These are phyloP conservation scores for Xylota segnis DNA, from an alignment of 2,888 invertebrate genomes.

Conservation along the genomic window DNA sequence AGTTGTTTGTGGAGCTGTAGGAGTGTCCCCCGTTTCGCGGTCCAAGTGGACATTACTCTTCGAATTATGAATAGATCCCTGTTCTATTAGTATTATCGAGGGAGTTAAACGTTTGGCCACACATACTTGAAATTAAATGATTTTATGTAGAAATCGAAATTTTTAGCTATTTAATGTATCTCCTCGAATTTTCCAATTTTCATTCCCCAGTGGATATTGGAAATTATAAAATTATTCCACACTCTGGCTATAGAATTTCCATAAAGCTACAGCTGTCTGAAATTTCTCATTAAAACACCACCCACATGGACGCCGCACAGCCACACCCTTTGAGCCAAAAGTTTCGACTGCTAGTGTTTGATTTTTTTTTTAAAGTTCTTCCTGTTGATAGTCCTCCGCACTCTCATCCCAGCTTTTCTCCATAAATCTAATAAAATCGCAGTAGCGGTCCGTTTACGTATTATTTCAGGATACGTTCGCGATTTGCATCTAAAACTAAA, in stretches of 20 bases:
- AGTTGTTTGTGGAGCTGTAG: too few relatives aligned
- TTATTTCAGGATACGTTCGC: conserved; percentile 29
- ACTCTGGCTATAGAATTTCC: background rate
- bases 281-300: background rate
- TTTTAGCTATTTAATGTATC: too few relatives aligned
- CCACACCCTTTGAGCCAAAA: conserved; percentile 5
- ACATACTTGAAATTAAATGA: too few relatives aligned
- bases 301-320: background rate
- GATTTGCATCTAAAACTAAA: conserved; percentile 67
- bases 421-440: conserved; percentile 64
- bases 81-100: too few relatives aligned
- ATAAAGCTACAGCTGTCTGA: background rate
- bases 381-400: conserved; percentile 18
- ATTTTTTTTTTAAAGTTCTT: conserved; percentile 22
- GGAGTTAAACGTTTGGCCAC: too few relatives aligned
- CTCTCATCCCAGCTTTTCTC: conserved; percentile 12
- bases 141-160: too few relatives aligned
- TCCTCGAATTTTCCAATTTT: too few relatives aligned
- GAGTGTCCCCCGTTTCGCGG: too few relatives aligned
- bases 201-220: too few relatives aligned
- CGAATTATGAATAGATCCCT: too few relatives aligned
- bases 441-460: conserved; percentile 11
- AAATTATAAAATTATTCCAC: conserved; percentile 13
- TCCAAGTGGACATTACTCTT: too few relatives aligned
- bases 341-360: background rate